A percentile compares a stretch with the other conserved stretches of the same genome.
These are phyloP conservation scores for Latrodectus hesperus DNA, from an alignment of 2,888 invertebrate genomes.

Conservation along the genomic window DNA sequence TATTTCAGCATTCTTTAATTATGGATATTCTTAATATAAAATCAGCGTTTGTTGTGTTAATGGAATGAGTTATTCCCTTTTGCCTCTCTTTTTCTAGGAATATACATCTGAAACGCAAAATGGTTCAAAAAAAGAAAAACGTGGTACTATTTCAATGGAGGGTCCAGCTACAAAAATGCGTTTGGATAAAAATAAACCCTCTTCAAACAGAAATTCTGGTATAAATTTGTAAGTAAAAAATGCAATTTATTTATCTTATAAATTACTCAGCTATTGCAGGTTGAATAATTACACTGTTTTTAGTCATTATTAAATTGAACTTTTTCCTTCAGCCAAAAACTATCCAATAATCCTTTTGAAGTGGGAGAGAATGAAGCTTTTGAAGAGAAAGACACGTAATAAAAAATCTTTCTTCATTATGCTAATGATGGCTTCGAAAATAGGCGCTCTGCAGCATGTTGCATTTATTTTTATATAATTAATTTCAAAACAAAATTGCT, in stretches of 20 bases:
- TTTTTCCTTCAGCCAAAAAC: conserved; percentile 66
- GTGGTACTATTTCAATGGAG: conserved; percentile 70
- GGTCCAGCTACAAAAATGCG: conserved; percentile 70
- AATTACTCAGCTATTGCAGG: background rate
- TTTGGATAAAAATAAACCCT: conserved; percentile 65
- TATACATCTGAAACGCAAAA: conserved; percentile 76
- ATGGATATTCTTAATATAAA: too few species aligned
- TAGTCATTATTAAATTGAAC: conserved; percentile 2
- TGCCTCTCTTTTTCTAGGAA: conserved; percentile 72
- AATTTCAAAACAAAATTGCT: too few species aligned
- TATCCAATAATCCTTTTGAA: conserved; percentile 71
- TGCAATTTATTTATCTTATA: background rate
- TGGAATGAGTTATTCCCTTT: too few species aligned
- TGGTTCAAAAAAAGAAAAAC: conserved; percentile 73
- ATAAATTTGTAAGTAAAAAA: conserved; percentile 70
- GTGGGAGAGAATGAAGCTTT: conserved; percentile 71
- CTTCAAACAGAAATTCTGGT: conserved; percentile 70
- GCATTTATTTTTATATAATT: too few species aligned
- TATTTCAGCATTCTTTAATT: too few species aligned
- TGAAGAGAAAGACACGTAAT: conserved; percentile 69
- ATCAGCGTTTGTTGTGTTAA: too few species aligned
- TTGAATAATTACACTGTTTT: background rate
- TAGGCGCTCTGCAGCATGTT: too few species aligned
- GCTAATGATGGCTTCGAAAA: too few species aligned
- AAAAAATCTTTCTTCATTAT: background rate